Evolutionary conservation across 2,797 vertebrate genomes (phyloP).

Genomic region (Microchirus variegatus): DNA sequence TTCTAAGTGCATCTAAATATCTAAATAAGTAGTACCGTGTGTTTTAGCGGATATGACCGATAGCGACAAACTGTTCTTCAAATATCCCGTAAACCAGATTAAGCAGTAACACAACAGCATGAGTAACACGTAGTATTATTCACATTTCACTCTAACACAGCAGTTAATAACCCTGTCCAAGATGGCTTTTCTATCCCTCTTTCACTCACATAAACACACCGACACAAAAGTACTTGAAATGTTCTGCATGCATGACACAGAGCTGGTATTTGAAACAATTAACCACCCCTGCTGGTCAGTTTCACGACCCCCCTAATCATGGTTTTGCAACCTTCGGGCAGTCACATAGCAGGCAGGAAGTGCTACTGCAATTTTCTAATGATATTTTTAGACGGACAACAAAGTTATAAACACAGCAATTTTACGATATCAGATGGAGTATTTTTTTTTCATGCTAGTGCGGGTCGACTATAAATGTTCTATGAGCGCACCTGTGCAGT

Average conservation of each 20-base stretch:
- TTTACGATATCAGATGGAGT: neutral
- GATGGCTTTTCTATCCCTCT: too few relatives aligned
- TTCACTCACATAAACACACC: too few relatives aligned
- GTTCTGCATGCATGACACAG: constrained; percentile 37
- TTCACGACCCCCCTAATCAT: neutral
- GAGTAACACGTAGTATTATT: too few relatives aligned
- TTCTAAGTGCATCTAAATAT: too few relatives aligned
- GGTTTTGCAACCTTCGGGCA: constrained; percentile 7
- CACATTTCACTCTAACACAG: too few relatives aligned
- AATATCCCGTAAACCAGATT: too few relatives aligned
- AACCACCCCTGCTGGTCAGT: constrained; percentile 3
- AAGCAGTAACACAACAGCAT: too few relatives aligned
- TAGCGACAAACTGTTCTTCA: too few relatives aligned
- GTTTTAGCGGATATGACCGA: too few relatives aligned
- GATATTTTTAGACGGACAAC: constrained; percentile 17
- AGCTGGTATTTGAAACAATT: constrained; percentile 51
- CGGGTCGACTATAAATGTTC: neutral
- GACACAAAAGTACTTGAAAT: too few relatives aligned
- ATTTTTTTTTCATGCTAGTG: neutral
- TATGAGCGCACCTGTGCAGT: neutral
- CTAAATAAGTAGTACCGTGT: too few relatives aligned
- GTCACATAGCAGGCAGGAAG: constrained; percentile 21
- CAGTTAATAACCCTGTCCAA: too few relatives aligned
- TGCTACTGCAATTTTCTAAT: constrained; percentile 3
- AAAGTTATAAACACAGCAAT: neutral